Base-by-base conservation (phyloP, 2,113 vertebrate species). In the Dascyllus trimaculatus region DNA sequence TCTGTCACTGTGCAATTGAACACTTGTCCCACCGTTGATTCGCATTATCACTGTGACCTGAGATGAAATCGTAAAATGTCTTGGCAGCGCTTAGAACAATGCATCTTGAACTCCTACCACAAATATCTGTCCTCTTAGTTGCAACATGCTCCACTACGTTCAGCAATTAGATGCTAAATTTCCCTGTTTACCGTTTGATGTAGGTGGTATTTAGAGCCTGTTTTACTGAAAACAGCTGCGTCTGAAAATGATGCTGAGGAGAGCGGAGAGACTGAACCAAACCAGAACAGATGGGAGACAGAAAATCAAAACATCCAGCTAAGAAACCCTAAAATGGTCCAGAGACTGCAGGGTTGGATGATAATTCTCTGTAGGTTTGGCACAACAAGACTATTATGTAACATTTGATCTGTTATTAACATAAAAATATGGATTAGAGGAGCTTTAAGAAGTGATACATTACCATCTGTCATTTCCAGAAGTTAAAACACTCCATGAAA, bases 1-100 rank as follows among this genome's bases (percentile, higher is more conserved):
- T 53, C 38, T 63, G 18, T 73, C 35, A 52, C 10, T 40, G 35
- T 70, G 58, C 62, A 26, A 26, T 25, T 32, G 4, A 51, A 24
- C 24, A 62, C 6, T 11, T 32, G 18, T 19, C 46, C 24, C 32
- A 22, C 24, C 48, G 21, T 35, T 52, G 19, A 46, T 24, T 22
- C 65, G 13, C 0, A 1, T 24, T 65, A 35, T 49, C 58, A 48
- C n/a, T 29, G 19, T n/a, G 11, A 35, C 22, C 1, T 60, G 11
- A 52, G 6, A 35, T 17, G 14, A 49, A 49, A 49, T n/a, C 5
- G 40, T 49, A 49, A 19, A 60, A n/a, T 21, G 17, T 0, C 10
- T 53, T 73, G 29, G 11, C 46, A 53, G 26, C 21, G 35, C 17
- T 48, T 26, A 54, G 4, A 22, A 18, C 29, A 22, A 29, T 26